A percentile compares a stretch with the other conserved stretches of the same genome.
Conservation (phyloP, 2,113 vertebrate species). For the Alectura lathami region DNA sequence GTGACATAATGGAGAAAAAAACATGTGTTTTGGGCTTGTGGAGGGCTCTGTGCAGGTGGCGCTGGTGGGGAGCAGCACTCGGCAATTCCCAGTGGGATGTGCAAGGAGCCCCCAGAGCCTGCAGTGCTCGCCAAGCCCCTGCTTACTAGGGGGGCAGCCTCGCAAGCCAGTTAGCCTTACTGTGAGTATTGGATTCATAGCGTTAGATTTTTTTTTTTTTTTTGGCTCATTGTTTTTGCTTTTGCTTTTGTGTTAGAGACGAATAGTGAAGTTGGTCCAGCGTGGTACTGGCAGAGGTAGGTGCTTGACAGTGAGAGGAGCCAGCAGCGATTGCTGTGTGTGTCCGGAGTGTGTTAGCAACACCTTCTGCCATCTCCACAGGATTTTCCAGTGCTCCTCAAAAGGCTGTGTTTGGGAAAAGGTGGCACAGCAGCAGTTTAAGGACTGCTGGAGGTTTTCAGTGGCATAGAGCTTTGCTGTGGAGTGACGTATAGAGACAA, state of each 20-base stretch:
- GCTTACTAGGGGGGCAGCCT: background rate
- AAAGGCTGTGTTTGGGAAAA: background rate
- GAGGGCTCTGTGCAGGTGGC: background rate
- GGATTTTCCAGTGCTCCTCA: slow-evolving; percentile 21
- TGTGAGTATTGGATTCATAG: background rate
- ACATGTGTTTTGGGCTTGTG: background rate
- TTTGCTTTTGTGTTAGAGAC: background rate
- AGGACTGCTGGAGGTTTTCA: background rate
- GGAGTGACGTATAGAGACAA: background rate
- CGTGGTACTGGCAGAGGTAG: background rate
- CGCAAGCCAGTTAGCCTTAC: background rate
- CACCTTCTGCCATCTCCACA: background rate
- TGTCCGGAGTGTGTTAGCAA: background rate
- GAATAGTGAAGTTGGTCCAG: background rate
- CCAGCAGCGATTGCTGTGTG: background rate
- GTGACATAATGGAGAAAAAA: background rate
- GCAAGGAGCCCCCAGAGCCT: background rate
- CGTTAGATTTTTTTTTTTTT: background rate
- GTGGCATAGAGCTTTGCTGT: background rate
- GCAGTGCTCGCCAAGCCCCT: no score
- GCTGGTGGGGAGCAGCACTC: background rate
- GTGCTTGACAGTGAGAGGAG: background rate
- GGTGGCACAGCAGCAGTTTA: background rate
- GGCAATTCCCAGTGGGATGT: background rate
- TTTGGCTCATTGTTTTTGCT: background rate